Evolutionary conservation across 2,113 vertebrate species (phyloP), one percentile per base, ranked within the genome.

Genomic region (Mustela nigripes): DNA sequence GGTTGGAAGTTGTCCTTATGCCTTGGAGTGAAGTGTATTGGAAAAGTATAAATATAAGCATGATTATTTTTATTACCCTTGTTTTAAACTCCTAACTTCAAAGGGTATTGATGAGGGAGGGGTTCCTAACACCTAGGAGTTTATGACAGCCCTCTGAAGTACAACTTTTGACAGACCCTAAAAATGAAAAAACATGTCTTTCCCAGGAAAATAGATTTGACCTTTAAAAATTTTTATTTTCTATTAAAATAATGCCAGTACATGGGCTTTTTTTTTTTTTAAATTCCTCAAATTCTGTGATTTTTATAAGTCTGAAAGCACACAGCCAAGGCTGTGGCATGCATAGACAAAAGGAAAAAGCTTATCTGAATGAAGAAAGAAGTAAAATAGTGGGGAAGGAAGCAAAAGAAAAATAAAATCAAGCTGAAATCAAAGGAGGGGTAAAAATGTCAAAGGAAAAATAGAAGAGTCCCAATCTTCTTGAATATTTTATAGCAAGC

Each of bases 401-500:
- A 73, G 89, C 73, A 96, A 84, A 94, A 53, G 76, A 96, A 96
- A 96, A 95, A 94, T 67, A 94, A 98, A 98, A 97, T 94, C 91
- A 97, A 60, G 79, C 19, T 76, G 95, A 95, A 97, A 98, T 98
- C 97, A 98, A 96, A 98, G 63, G 63, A 93, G 80, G 87, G 95
- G 83, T 95, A 98, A 97, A 98, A 98, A 98, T 98, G 97, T 98
- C 98, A 98, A 53, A 96, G 86, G 97, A 89, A 97, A 98, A 98
- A 98, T 97, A 97, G 94, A 80, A 95, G 97, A 97, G 97, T 95
- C 92, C 90, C 97, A 97, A 85, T 98, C 97, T 97, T 98, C 97
- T 79, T 98, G 96, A 98, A 98, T 98, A 98, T 98, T 98, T 98
- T 98, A 98, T 98, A 85, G 90, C 36, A 4, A 95, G 97, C 91